These are phyloP conservation scores for Erpornis zantholeuca DNA, from an alignment of 2,113 vertebrate genomes.

Conservation along the genomic window DNA sequence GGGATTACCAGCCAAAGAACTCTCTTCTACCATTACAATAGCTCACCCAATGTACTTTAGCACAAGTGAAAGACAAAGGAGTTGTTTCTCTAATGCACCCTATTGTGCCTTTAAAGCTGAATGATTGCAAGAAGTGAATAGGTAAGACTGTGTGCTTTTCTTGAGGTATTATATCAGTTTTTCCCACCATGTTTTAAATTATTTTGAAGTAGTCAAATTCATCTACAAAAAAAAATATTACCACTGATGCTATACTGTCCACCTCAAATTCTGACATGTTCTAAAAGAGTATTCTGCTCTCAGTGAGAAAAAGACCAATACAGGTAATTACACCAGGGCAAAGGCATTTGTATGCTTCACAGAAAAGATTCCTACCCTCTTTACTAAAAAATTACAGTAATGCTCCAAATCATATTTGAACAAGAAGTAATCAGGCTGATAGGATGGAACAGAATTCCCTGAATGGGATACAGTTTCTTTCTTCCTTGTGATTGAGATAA, in stretches of 20 bases:
- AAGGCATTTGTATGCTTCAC: neutral
- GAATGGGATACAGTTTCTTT: neutral
- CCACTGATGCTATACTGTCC: neutral
- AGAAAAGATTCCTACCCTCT: neutral
- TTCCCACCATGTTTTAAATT: neutral
- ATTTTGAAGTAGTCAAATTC: neutral
- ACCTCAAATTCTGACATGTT: neutral
- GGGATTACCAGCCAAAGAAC: neutral
- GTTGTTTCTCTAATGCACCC: neutral
- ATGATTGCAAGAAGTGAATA: neutral
- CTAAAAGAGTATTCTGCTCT: neutral
- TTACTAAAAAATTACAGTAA: constrained; percentile 18
- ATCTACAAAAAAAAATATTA: neutral
- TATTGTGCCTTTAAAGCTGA: neutral
- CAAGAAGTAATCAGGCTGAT: neutral
- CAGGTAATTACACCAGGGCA: neutral
- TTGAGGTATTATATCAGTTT: neutral
- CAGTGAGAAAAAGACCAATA: neutral
- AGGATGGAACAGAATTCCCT: neutral
- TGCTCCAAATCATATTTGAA: neutral
- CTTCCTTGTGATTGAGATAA: neutral
- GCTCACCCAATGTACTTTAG: neutral
- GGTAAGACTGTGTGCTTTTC: neutral
- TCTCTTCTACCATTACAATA: neutral
- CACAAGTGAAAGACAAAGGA: neutral